Conservation (phyloP, 2,113 vertebrate species). For the Percina caprodes region DNA sequence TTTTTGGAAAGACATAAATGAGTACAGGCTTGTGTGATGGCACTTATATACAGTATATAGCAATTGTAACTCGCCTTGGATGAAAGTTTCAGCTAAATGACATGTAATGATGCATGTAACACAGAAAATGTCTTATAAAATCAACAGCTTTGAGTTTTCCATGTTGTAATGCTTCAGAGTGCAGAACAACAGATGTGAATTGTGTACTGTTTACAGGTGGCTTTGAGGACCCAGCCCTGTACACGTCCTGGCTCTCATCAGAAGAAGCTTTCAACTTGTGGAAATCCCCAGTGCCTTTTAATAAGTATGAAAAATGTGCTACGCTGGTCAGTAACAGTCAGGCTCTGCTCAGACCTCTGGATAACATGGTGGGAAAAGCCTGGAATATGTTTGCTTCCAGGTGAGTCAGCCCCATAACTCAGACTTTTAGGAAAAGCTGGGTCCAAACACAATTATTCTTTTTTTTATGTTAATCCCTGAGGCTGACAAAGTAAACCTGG, state of each 20-base stretch:
- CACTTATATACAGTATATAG: no score
- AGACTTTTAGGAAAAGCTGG: not conserved
- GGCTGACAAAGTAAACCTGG: not conserved
- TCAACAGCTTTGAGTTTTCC: not conserved
- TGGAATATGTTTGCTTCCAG: slow-evolving; percentile 99
- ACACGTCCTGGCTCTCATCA: slow-evolving; percentile 90
- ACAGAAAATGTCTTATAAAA: not conserved
- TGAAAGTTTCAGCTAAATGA: no score
- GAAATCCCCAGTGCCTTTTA: slow-evolving; percentile 90
- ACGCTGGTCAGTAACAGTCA: slow-evolving; percentile 95
- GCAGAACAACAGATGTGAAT: not conserved
- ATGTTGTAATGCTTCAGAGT: not conserved
- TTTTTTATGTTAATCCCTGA: not conserved
- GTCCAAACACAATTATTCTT: not conserved
- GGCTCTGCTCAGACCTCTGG: slow-evolving; percentile 89
- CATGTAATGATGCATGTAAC: not conserved
- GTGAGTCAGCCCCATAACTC: slow-evolving; percentile 81
- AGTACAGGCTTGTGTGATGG: not conserved
- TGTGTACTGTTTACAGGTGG: slow-evolving; percentile 78
- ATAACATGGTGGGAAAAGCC: slow-evolving; percentile 92
- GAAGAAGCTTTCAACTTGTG: slow-evolving; percentile 84
- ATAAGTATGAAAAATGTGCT: slow-evolving; percentile 93
- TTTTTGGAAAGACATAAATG: not conserved
- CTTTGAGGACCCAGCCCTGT: slow-evolving; percentile 89
- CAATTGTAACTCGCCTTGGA: no score